Evolutionary conservation across 2,888 invertebrate genomes (phyloP).

Genomic region (Neocrepidodera transversa): DNA sequence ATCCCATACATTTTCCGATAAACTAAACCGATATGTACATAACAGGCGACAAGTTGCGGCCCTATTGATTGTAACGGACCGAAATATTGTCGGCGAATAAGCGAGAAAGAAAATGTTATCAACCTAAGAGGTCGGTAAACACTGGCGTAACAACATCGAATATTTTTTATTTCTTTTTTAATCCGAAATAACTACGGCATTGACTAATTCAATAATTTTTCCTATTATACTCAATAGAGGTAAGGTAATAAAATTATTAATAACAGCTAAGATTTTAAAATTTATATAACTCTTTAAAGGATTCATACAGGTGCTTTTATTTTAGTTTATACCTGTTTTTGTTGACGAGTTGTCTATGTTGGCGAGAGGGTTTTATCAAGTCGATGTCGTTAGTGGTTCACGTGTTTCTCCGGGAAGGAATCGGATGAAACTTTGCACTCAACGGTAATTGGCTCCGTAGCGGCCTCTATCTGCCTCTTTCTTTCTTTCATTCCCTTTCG

Average conservation of each 20-base stretch:
- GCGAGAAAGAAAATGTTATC: conserved; percentile 12
- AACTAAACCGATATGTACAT: conserved; percentile 35
- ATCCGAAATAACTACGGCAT: too few relatives aligned
- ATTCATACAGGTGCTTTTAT: too few relatives aligned
- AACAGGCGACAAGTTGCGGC: conserved; percentile 34
- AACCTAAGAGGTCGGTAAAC: background rate
- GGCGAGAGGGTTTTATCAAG: conserved; percentile 28
- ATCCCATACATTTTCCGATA: conserved; percentile 34
- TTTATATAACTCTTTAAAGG: too few relatives aligned
- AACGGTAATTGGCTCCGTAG: conserved; percentile 44
- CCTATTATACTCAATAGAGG: too few relatives aligned
- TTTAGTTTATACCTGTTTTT: too few relatives aligned
- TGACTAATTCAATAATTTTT: too few relatives aligned
- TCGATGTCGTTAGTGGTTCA: conserved; percentile 38
- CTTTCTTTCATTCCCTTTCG: conserved; percentile 35
- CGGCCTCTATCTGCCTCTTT: conserved; percentile 31
- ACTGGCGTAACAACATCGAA: too few relatives aligned
- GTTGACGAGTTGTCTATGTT: conserved; percentile 1
- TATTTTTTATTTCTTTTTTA: too few relatives aligned
- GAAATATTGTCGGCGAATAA: conserved; percentile 25
- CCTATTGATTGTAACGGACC: conserved; percentile 39
- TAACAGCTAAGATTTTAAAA: too few relatives aligned
- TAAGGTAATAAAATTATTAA: too few relatives aligned
- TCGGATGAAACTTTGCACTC: conserved; percentile 46
- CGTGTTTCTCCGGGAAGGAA: conserved; percentile 40